Evolutionary conservation across 1,140 invertebrate species (phyloP), one percentile per base, ranked within the genome.

Genomic region (Copidosoma floridanum): DNA sequence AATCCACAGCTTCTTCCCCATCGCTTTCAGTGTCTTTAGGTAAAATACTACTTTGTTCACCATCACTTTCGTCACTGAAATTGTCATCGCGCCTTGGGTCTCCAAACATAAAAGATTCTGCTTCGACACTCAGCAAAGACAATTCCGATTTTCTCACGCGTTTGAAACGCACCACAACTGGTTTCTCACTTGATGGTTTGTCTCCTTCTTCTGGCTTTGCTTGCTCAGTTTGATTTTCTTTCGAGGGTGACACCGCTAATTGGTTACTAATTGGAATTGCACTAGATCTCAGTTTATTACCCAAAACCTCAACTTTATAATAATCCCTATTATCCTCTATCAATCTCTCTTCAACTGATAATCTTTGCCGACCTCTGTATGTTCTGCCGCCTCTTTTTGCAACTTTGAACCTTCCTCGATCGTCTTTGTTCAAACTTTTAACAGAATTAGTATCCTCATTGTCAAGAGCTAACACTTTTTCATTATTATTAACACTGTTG

Each of bases 21-120:
- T 79, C 78, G 38, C 71, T 82, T 58, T 70, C 83, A 20, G 78
- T 84, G 50, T 70, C 82, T 48, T 68, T 82, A 68, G 65, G 82
- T 53, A 79, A 60, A 21, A 76, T 40, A 56, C 77, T 81, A 21
- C 69, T 78, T 12, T 71, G 63, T n/a, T 80, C 78, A 14, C 69
- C 73, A 7, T 82, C 76, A 35, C 81, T 82, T 1, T 78, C 71
- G 24, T 80, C 80, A 37, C 76, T 74, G 24, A 82, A 85, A 0
- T 82, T 82, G 12, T 86, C 84, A 21, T 85, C 83, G 27, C 85
- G 82, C 60, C 84, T 85, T 0, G 88, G 85, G 35, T 83, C 82
- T 2, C 82, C 77, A 71, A 93, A 93, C 85, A 93, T 89, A 71
- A 92, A 93, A 48, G 88, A 91, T 65, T 91, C 89, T 0, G 90